Evolutionary conservation across 2,888 invertebrate species (phyloP), one percentile per base, ranked within the genome.

Genomic region (Alsophila aescularia): DNA sequence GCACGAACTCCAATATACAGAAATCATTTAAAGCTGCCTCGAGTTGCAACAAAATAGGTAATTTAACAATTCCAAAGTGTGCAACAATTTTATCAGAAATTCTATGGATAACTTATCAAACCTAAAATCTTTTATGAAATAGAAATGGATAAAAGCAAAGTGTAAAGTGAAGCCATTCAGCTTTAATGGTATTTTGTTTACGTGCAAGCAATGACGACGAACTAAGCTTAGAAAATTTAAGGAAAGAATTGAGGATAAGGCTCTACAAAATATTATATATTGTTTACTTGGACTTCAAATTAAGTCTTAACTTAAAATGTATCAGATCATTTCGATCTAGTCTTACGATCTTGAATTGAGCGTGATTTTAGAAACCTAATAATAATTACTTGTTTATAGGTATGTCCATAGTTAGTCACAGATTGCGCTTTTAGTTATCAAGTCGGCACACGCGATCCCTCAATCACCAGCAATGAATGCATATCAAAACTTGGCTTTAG

Each of bases 361-460:
- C n/a, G n/a, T n/a, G n/a, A n/a, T n/a, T n/a, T n/a, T n/a, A n/a
- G n/a, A 18, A 18, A 18, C 18, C 18, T 27, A 29, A 10, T 8
- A 8, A 29, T 29, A 10, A 29, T n/a, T 29, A 12, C 4, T 48
- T 21, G 15, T 14, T 37, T 34, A 21, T 13, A 49, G 59, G 58
- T 34, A 74, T 80, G 66, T 83, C 81, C 81, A 79, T 67, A 74
- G 63, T 78, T 68, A 66, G 70, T 64, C 52, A 43, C 66, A 63
- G 65, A 77, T 76, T 82, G 78, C 74, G 76, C 81, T 84, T 86
- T 81, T 74, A 79, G 75, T 84, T 86, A 87, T 87, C 85, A 85
- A 81, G 75, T 79, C 79, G 68, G 71, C 87, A 87, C 87, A 90
- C 87, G 89, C 90, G 79, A 89, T 81, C 66, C 81, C 63, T 81